phyloP scores from a whole-genome alignment of 2,888 invertebrate genomes.

The Agrotis ipsilon region DNA sequence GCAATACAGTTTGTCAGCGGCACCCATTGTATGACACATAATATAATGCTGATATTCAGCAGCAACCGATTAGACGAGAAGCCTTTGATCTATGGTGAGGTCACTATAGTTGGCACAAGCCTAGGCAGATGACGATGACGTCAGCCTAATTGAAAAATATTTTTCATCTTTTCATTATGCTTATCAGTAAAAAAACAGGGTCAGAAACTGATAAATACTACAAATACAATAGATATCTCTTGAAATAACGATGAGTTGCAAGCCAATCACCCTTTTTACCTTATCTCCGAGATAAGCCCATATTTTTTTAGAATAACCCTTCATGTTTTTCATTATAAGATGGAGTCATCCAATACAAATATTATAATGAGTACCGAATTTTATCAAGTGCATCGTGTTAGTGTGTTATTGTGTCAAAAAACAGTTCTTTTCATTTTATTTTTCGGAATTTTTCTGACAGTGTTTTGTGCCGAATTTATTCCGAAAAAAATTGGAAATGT shows the following conservation, averaged over 20 bases:
- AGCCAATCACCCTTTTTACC: slow-evolving; percentile 23
- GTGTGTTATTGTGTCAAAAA: slow-evolving; percentile 24
- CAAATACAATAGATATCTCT: slow-evolving; percentile 20
- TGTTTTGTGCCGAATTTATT: background rate
- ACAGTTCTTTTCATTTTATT: background rate
- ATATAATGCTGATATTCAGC: no score
- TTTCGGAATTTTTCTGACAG: background rate
- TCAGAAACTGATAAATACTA: slow-evolving; percentile 42
- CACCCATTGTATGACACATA: no score
- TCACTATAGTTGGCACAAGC: no score
- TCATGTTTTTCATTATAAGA: slow-evolving; percentile 47
- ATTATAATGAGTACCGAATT: slow-evolving; percentile 52
- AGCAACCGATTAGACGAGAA: no score
- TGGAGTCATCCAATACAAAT: slow-evolving; percentile 18
- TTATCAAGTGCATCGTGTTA: slow-evolving; percentile 33
- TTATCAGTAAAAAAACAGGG: slow-evolving; percentile 20
- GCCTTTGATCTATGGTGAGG: no score
- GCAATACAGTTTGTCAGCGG: no score
- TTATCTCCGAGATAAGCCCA: slow-evolving; percentile 39
- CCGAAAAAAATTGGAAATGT: slow-evolving; percentile 18
- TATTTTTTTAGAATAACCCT: slow-evolving; percentile 52
- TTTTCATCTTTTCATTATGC: background rate
- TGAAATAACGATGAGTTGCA: slow-evolving; percentile 3
- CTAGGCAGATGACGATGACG: no score
- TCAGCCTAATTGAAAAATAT: slow-evolving; percentile 3